A percentile compares a stretch with the other conserved stretches of the same genome.
Conservation (phyloP, 2,113 vertebrate genomes). For the Octodon degus region DNA sequence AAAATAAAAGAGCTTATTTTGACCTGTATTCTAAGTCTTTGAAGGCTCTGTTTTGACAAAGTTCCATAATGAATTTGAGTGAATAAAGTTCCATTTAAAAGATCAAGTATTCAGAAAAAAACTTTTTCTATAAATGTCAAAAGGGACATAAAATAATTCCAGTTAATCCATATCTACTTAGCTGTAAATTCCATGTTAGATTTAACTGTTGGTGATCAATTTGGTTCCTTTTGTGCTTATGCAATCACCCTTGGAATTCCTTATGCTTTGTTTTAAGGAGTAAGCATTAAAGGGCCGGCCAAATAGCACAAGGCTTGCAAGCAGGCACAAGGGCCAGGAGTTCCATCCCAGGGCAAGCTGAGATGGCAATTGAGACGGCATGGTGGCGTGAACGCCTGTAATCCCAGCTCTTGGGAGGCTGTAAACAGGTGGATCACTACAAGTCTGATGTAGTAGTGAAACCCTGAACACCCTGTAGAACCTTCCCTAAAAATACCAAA, state of each 20-base stretch:
- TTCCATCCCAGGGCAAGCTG: too few species aligned
- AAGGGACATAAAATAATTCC: not conserved
- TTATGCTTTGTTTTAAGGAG: not conserved
- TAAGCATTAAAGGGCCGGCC: not conserved
- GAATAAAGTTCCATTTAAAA: slow-evolving; percentile 25
- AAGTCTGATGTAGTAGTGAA: too few species aligned
- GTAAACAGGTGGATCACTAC: too few species aligned
- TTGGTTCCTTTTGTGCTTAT: slow-evolving; percentile 43
- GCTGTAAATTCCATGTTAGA: slow-evolving; percentile 10
- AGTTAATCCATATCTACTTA: not conserved
- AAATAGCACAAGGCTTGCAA: too few species aligned
- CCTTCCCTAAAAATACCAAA: too few species aligned
- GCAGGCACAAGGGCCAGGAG: too few species aligned
- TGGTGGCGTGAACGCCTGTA: too few species aligned
- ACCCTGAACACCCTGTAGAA: too few species aligned
- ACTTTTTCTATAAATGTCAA: not conserved
- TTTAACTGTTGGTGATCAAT: slow-evolving; percentile 46
- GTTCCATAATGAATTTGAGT: not conserved
- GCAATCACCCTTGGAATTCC: not conserved
- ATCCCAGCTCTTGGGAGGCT: too few species aligned
- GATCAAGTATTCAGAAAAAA: not conserved
- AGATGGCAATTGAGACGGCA: too few species aligned
- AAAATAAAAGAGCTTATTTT: not conserved
- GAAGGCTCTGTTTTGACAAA: slow-evolving; percentile 30
- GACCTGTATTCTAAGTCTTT: not conserved